Percentiles rank a stretch among this genome's conserved stretches.
These are phyloP conservation scores for Drosophila ohnishii DNA, from an alignment of 1,140 invertebrate genomes.

Conservation along the genomic window DNA sequence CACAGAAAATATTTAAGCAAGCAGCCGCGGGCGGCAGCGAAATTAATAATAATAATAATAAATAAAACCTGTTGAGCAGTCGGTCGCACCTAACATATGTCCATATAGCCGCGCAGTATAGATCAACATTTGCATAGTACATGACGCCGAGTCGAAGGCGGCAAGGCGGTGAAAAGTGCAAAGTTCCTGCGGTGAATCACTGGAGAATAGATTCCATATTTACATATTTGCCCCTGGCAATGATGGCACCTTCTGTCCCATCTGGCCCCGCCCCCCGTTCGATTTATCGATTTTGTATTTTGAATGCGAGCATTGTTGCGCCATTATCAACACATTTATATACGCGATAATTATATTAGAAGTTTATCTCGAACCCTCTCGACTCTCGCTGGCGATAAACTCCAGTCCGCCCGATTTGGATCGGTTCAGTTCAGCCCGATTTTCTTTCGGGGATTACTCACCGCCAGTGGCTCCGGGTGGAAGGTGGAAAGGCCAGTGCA, in stretches of 20 bases:
- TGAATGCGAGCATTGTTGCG: constrained; percentile 72
- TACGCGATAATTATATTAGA: constrained; percentile 79
- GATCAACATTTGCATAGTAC: constrained; percentile 39
- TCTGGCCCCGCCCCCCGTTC: constrained; percentile 6
- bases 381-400: constrained; percentile 40
- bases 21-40: constrained; percentile 54
- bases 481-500: constrained; percentile 34
- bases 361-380: constrained; percentile 58
- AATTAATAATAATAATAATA: constrained; percentile 37
- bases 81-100: constrained; percentile 38
- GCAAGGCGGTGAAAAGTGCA: constrained; percentile 20
- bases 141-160: constrained; percentile 15
- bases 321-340: constrained; percentile 80
- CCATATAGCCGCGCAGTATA: constrained; percentile 2
- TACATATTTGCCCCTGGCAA: constrained; percentile 27
- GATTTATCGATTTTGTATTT: constrained; percentile 75
- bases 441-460: constrained; percentile 67
- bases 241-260: constrained; percentile 15
- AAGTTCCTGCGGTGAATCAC: constrained; percentile 23
- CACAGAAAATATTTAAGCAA: constrained; percentile 23
- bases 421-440: constrained; percentile 49
- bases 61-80: constrained; percentile 43
- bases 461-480: constrained; percentile 31
- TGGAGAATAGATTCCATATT: constrained; percentile 32
- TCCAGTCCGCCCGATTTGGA: constrained; percentile 35